Conservation (phyloP, 2,797 vertebrate species). For the Pogonophryne albipinna region DNA sequence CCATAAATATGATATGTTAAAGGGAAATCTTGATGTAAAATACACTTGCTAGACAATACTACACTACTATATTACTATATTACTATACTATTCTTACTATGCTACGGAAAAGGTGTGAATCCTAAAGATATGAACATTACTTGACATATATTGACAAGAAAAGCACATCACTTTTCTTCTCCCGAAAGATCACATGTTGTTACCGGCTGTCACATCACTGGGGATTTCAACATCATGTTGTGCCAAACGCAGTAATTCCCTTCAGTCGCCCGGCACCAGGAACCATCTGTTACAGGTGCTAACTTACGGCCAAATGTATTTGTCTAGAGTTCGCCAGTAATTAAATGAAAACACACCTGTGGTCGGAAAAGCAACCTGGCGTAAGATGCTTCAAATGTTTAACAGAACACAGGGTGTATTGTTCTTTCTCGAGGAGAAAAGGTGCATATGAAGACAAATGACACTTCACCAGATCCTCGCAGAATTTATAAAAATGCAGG, state of each 20-base stretch:
- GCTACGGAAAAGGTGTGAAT: neutral
- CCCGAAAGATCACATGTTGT: neutral
- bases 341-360: slow-evolving; percentile 5
- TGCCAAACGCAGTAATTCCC: neutral
- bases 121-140: neutral
- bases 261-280: neutral
- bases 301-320: neutral
- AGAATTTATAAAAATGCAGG: neutral
- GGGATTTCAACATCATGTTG: neutral
- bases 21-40: neutral
- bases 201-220: neutral
- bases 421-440: neutral
- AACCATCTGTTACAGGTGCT: slow-evolving; percentile 17
- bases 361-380: neutral
- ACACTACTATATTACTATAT: too few relatives aligned
- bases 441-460: neutral
- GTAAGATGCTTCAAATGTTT: neutral
- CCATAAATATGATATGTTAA: too few relatives aligned
- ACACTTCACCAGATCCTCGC: neutral
- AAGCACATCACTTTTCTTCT: neutral
- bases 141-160: neutral
- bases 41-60: too few relatives aligned
- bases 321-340: neutral
- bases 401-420: too few relatives aligned
- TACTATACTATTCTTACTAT: too few relatives aligned